A percentile compares a stretch with the other conserved stretches of the same genome.
Evolutionary conservation across 2,797 vertebrate genomes (phyloP).

Genomic region (Hydrolagus colliei): DNA sequence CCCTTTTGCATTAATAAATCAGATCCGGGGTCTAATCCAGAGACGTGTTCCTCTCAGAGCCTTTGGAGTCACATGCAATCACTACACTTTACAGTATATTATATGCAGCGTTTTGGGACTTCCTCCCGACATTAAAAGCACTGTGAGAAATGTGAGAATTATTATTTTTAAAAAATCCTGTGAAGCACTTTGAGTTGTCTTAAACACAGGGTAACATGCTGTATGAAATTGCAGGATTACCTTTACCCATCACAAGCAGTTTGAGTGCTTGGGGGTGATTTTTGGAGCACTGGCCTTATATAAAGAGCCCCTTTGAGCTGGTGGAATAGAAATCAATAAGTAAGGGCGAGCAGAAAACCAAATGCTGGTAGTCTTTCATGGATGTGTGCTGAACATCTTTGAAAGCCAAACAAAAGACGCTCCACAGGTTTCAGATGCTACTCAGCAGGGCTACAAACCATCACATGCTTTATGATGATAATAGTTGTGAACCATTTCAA

Average conservation of each 20-base stretch:
- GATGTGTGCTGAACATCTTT: neutral
- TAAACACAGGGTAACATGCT: too few species aligned
- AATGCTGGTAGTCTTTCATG: neutral
- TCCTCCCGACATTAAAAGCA: too few species aligned
- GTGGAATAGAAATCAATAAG: slow-evolving; percentile 2
- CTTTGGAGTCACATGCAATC: too few species aligned
- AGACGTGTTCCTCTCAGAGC: neutral
- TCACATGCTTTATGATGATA: neutral
- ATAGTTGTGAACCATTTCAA: neutral
- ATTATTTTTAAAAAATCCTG: too few species aligned
- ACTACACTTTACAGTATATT: too few species aligned
- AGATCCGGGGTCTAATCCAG: neutral
- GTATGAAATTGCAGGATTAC: slow-evolving; percentile 26
- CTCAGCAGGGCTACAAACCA: too few species aligned
- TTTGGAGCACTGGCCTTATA: neutral
- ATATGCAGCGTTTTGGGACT: too few species aligned
- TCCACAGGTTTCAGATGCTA: neutral
- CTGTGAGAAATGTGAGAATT: too few species aligned
- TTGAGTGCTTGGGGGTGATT: neutral
- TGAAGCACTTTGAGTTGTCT: too few species aligned
- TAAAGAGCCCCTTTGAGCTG: neutral
- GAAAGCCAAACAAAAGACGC: neutral
- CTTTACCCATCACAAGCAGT: neutral
- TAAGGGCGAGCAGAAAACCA: neutral
- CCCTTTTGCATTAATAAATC: too few species aligned